Evolutionary conservation across 2,888 invertebrate species (phyloP), one percentile per base, ranked within the genome.

Genomic region (Clitarchus hookeri): DNA sequence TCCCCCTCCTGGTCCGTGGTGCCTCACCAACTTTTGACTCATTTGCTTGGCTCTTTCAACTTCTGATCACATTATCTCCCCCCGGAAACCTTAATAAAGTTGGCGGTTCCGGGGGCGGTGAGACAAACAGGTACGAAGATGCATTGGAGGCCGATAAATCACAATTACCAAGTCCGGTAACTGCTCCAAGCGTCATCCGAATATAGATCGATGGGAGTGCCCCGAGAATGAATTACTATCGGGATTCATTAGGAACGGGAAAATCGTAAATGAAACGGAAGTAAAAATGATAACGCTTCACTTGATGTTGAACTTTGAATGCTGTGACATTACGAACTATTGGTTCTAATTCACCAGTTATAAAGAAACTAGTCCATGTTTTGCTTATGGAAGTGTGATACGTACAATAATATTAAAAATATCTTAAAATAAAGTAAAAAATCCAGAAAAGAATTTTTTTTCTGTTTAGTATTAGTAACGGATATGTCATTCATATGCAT

Each of bases 51-150:
- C n/a, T n/a, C n/a, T 65, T 65, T n/a, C 65, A 65, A 65, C 65
- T 65, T 65, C 65, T 65, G 65, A 65, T 65, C 65, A 65, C 65
- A 65, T 65, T 65, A 65, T 1, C 65, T n/a, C 65, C 65, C 65
- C 1, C 23, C 8, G n/a, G n/a, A 8, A 23, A 65, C 65, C n/a
- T 65, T 65, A 65, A 65, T 65, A 65, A 65, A 65, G 65, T 65
- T 65, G 53, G 23, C n/a, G 65, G 65, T 65, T 65, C 23, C 23
- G 23, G n/a, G 6, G 65, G 8, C 2, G 53, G 65, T 19, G 65
- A 19, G 65, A 65, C 23, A n/a, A 65, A 65, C 65, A 65, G 65
- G 65, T 65, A 65, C 65, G 65, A 65, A 65, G 65, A 65, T n/a
- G 16, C 6, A 65, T 65, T 23, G 65, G 16, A 11, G 8, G 65